These are phyloP conservation scores for Andrena bicolor DNA, from an alignment of 2,888 invertebrate genomes.

Conservation along the genomic window DNA sequence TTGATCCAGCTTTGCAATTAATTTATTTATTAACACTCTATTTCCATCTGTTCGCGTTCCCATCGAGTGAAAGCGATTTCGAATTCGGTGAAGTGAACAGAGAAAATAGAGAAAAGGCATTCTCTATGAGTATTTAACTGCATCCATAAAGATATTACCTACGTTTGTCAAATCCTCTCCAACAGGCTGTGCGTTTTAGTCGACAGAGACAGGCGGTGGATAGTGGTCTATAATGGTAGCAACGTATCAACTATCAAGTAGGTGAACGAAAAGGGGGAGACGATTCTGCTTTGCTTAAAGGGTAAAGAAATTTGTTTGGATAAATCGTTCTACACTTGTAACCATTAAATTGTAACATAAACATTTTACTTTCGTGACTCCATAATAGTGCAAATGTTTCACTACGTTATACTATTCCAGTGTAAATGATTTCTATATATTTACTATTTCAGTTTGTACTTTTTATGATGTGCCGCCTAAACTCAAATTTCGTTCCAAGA, in stretches of 20 bases:
- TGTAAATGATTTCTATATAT: no score
- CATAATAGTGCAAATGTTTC: background rate
- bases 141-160: slow-evolving; percentile 21
- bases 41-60: background rate
- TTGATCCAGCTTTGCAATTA: slow-evolving; percentile 2
- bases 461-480: no score
- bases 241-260: background rate
- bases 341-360: slow-evolving; percentile 13
- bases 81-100: background rate
- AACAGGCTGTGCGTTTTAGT: slow-evolving; percentile 1
- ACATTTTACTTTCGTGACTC: slow-evolving; percentile 18
- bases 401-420: background rate
- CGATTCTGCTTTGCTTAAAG: background rate
- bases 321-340: background rate
- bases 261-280: background rate
- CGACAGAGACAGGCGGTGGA: no score
- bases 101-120: background rate
- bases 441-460: no score
- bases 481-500: no score
- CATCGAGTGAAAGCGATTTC: slow-evolving; percentile 6
- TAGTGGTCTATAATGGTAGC: background rate
- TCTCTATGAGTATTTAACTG: background rate
- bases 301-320: background rate
- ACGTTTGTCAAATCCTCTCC: slow-evolving; percentile 13
- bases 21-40: background rate